Percentiles rank a stretch among this genome's conserved stretches.
Conservation (phyloP, 64 coral and sea anemone species). For the Exaiptasia diaphana region DNA sequence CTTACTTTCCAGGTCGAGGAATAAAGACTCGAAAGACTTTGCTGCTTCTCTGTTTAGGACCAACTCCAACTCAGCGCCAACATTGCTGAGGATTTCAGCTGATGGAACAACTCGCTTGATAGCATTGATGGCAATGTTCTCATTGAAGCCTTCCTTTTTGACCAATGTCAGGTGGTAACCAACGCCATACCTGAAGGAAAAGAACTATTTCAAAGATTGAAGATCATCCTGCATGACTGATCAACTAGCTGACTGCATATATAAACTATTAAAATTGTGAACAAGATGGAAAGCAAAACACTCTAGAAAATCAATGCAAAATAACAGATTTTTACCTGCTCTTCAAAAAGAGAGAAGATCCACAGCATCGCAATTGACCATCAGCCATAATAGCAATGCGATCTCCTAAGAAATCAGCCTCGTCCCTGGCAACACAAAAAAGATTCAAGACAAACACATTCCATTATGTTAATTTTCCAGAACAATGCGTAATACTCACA, state of each 20-base stretch:
- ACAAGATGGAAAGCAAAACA: no score
- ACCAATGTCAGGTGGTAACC: slow-evolving; percentile 86
- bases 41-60: slow-evolving; percentile 72
- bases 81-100: slow-evolving; percentile 87
- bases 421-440: slow-evolving; percentile 95
- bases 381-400: slow-evolving; percentile 98
- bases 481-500: slow-evolving; percentile 46
- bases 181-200: slow-evolving; percentile 90
- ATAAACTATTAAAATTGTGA: no score
- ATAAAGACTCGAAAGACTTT: slow-evolving; percentile 63
- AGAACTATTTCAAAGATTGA: no score
- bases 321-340: no score
- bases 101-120: slow-evolving; percentile 59
- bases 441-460: background rate
- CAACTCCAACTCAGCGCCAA: slow-evolving; percentile 90
- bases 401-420: slow-evolving; percentile 97
- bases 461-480: no score
- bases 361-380: slow-evolving; percentile 88
- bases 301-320: no score
- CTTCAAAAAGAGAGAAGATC: slow-evolving; percentile 88
- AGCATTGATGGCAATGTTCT: slow-evolving; percentile 57
- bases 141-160: slow-evolving; percentile 66
- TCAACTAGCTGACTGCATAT: no score
- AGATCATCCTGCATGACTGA: no score
- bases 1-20: slow-evolving; percentile 87